Evolutionary conservation across 2,113 vertebrate genomes (phyloP), one percentile per base, ranked within the genome.

Genomic region (Tichodroma muraria): DNA sequence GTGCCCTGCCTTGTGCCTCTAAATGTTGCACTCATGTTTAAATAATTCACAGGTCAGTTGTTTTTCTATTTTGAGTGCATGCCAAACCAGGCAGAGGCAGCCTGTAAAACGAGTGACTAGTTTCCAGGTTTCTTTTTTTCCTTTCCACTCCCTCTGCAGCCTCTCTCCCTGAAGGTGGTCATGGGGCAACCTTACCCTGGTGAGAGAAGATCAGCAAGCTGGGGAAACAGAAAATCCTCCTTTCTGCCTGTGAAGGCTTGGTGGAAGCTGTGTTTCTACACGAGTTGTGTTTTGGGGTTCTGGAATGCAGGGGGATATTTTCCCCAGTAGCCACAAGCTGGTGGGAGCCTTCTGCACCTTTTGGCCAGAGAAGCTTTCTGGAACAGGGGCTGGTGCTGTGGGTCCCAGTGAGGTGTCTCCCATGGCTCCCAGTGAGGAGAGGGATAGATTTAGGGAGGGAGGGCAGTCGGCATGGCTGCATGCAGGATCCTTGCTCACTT

Each of bases 1-100:
- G 37, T 28, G 3, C 91, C 79, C 44, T 76, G 64, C 57, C 84
- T 94, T 80, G 23, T 37, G 81, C 83, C 88, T 94, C 93, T 91
- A 89, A 97, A 94, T 89, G 90, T 94, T 97, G 89, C 31, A 18
- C 89, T 96, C 88, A 16, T 85, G 91, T 94, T 97, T 96, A 91
- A 97, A 97, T 96, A 96, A 93, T 85, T 96, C 91, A 75, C 83
- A 97, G 96, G 93, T 93, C 94, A 97, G 90, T 94, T 94, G 93
- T 52, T 93, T 63, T 93, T 85, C 78, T 92, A 87, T 94, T 96
- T 96, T 81, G 30, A 93, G 88, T 5, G 0, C 79, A 80, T n/a
- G 52, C 85, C 86, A 96, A 97, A 94, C 71, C 84, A 94, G 88
- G 80, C 72, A 54, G 85, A 79, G 64, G 85, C 80, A 96, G 96